These are phyloP conservation scores for Clepsis dumicolana DNA, from an alignment of 2,888 invertebrate genomes.

Conservation along the genomic window DNA sequence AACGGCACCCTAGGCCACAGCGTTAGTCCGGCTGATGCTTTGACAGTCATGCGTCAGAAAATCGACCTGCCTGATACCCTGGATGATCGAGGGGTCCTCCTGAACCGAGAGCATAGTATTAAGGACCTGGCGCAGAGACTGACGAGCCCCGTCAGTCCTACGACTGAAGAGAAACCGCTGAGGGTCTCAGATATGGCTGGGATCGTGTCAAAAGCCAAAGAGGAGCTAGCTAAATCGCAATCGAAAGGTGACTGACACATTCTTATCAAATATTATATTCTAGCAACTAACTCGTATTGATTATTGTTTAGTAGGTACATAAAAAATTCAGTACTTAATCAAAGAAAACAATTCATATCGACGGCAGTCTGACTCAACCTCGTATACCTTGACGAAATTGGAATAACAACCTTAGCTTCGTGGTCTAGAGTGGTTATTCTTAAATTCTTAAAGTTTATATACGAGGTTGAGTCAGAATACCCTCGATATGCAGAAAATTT, in stretches of 20 bases:
- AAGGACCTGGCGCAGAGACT: slow-evolving; percentile 95
- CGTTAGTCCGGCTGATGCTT: slow-evolving; percentile 77
- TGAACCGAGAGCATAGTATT: slow-evolving; percentile 94
- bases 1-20: slow-evolving; percentile 86
- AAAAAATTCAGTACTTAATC: too few species aligned
- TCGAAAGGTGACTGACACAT: slow-evolving; percentile 91
- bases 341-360: too few species aligned
- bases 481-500: too few species aligned
- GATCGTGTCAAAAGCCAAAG: slow-evolving; percentile 96
- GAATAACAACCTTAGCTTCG: too few species aligned
- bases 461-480: too few species aligned
- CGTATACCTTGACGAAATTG: too few species aligned
- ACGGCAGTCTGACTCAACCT: too few species aligned
- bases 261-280: too few species aligned
- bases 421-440: too few species aligned
- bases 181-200: slow-evolving; percentile 95
- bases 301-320: too few species aligned
- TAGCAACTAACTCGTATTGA: too few species aligned
- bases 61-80: slow-evolving; percentile 86
- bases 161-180: slow-evolving; percentile 87
- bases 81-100: slow-evolving; percentile 87
- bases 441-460: too few species aligned
- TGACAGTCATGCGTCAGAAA: slow-evolving; percentile 80
- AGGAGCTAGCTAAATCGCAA: slow-evolving; percentile 95
- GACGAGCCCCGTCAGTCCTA: slow-evolving; percentile 87